phyloP scores from a whole-genome alignment of 2,888 invertebrate genomes.

The Euclidia mi region DNA sequence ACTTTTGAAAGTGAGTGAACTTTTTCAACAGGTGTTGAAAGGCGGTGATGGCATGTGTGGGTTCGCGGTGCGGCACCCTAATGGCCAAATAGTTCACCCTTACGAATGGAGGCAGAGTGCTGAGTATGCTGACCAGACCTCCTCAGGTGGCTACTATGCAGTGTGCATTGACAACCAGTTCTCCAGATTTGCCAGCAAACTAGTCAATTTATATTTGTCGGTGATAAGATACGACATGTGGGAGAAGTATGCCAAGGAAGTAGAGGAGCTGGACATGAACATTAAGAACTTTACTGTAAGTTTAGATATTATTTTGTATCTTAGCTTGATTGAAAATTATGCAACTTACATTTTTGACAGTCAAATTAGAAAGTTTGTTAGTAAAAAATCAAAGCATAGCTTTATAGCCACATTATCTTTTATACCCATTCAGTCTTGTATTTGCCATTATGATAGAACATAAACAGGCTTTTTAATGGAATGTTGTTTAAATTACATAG shows the following conservation, averaged over 20 bases:
- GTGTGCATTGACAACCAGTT: constrained; percentile 98
- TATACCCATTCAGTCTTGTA: too few relatives aligned
- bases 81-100: constrained; percentile 95
- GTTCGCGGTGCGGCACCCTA: constrained; percentile 96
- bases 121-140: constrained; percentile 96
- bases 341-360: too few relatives aligned
- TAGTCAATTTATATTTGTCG: constrained; percentile 97
- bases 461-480: too few relatives aligned
- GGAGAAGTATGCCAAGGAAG: constrained; percentile 97
- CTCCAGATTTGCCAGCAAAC: constrained; percentile 96
- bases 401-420: too few relatives aligned
- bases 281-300: constrained; percentile 97
- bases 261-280: constrained; percentile 96
- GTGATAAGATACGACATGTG: constrained; percentile 98
- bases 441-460: too few relatives aligned
- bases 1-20: constrained; percentile 5
- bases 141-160: constrained; percentile 96
- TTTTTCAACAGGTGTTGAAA: constrained; percentile 93
- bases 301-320: constrained; percentile 33
- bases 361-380: too few relatives aligned
- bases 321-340: too few relatives aligned
- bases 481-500: too few relatives aligned
- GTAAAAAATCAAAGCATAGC: too few relatives aligned
- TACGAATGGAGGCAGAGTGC: constrained; percentile 97
- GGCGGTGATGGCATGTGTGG: constrained; percentile 99